Percentiles rank a stretch among this genome's conserved stretches.
Conservation (phyloP, 2,797 vertebrate species). For the Enteromius anoplus region DNA sequence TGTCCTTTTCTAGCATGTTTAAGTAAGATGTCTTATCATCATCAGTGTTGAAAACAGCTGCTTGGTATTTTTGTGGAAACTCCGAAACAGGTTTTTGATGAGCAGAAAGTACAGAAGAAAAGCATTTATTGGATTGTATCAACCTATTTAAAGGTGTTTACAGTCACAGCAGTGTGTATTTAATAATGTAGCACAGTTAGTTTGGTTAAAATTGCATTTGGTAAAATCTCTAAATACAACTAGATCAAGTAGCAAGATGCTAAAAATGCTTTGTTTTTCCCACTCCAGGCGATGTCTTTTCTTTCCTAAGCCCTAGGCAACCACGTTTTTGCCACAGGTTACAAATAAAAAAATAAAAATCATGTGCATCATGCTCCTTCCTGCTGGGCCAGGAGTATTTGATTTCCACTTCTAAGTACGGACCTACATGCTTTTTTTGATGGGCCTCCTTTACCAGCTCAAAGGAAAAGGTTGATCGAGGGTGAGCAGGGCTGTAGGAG, state of each 20-base stretch:
- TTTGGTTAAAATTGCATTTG: background rate
- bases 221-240: background rate
- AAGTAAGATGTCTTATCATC: background rate
- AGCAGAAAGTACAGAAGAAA: background rate
- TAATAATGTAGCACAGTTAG: background rate
- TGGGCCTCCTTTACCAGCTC: conserved; percentile 15
- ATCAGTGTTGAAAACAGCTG: background rate
- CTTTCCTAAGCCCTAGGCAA: background rate
- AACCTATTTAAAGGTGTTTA: background rate
- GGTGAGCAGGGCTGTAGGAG: conserved; percentile 19
- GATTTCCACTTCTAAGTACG: background rate
- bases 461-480: conserved; percentile 33
- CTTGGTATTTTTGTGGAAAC: background rate
- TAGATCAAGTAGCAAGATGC: background rate
- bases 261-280: background rate
- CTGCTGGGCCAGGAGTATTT: background rate
- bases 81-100: background rate
- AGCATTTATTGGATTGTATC: background rate
- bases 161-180: background rate
- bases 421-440: conserved; percentile 36
- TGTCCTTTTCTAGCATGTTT: background rate
- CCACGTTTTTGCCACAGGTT: background rate
- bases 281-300: background rate
- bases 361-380: background rate
- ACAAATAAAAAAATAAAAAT: background rate